Evolutionary conservation across 2,797 vertebrate species (phyloP).

Genomic region (Otus scops): DNA sequence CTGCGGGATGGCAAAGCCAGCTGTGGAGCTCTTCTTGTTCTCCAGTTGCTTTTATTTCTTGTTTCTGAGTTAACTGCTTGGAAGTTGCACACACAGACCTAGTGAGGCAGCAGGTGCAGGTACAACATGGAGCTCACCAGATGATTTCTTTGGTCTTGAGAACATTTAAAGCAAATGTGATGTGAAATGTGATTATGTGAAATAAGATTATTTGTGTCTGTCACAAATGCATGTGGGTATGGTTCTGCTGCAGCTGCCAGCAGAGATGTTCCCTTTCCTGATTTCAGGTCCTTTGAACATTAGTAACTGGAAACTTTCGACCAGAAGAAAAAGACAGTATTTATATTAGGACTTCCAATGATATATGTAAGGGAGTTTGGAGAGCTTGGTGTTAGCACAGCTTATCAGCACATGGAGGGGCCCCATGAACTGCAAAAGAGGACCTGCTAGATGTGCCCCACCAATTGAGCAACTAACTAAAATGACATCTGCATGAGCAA

Average conservation of each 20-base stretch:
- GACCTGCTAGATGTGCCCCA: not conserved
- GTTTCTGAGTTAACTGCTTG: not conserved
- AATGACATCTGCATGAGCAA: not conserved
- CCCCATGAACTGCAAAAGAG: not conserved
- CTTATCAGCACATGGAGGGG: not conserved
- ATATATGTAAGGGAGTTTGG: not conserved
- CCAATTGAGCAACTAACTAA: not conserved
- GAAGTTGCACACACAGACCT: not conserved
- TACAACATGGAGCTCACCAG: not conserved
- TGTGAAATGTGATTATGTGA: not conserved
- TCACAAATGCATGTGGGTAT: not conserved
- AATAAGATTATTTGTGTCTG: not conserved
- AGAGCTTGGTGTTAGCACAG: not conserved
- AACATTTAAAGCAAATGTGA: not conserved
- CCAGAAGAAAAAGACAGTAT: not conserved
- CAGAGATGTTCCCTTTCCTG: not conserved
- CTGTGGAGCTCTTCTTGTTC: not conserved
- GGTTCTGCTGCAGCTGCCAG: not conserved
- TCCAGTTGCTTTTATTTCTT: not conserved
- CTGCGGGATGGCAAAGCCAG: accelerated
- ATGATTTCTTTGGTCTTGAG: not conserved
- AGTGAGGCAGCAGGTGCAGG: not conserved
- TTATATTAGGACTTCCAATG: not conserved
- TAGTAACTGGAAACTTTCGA: not conserved
- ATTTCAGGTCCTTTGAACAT: not conserved